Evolutionary conservation across 2,888 invertebrate species (phyloP).

Genomic region (Aproaerema taeniolella): DNA sequence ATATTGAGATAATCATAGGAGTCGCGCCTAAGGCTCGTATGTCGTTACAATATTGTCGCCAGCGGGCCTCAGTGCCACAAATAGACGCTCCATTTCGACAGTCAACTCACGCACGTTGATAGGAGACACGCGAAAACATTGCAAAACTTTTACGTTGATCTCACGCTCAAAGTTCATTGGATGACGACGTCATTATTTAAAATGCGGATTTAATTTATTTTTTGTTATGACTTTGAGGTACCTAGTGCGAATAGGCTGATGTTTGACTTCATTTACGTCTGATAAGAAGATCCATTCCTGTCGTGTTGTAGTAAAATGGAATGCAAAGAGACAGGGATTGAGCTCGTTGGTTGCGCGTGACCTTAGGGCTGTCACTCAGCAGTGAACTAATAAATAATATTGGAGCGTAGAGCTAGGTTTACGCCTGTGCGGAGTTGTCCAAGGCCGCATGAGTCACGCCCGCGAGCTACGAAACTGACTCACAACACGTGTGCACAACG

Average conservation of each 20-base stretch:
- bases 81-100: conserved; percentile 73
- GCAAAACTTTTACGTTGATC: conserved; percentile 55
- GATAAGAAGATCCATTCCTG: no score
- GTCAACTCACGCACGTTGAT: conserved; percentile 44
- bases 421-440: conserved; percentile 37
- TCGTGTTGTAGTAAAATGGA: no score
- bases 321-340: no score
- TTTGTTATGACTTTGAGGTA: no score
- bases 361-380: conserved; percentile 47
- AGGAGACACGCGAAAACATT: conserved; percentile 63
- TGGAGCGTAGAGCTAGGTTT: conserved; percentile 52
- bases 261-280: no score
- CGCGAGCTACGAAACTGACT: conserved; percentile 47
- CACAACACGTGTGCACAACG: conserved; percentile 39
- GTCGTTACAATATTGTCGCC: conserved; percentile 67
- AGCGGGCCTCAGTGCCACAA: conserved; percentile 71
- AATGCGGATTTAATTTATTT: no score
- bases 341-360: no score
- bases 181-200: conserved; percentile 20
- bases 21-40: conserved; percentile 49
- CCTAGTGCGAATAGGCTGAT: no score
- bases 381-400: conserved; percentile 61
- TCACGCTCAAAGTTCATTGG: conserved; percentile 36
- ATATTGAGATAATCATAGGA: conserved; percentile 37
- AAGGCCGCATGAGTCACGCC: conserved; percentile 70